Conservation (phyloP, 2,888 invertebrate genomes). For the Lepidocyrtinus sp. region DNA sequence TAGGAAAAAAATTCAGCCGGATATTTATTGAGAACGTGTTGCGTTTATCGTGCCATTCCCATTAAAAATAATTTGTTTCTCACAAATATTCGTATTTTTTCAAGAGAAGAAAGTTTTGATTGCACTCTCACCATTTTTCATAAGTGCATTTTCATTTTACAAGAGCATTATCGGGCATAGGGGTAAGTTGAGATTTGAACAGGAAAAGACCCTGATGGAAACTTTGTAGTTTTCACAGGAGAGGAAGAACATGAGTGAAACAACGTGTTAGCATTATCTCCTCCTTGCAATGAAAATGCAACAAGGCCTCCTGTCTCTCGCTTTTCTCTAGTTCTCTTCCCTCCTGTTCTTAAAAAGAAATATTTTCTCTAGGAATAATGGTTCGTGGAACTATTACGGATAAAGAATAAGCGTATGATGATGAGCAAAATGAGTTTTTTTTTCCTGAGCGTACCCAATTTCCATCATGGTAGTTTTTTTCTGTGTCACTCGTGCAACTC, state of each 20-base stretch:
- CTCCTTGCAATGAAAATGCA: not conserved
- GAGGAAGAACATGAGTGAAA: not conserved
- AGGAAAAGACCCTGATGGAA: too few relatives aligned
- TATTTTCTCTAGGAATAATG: constrained; percentile 10
- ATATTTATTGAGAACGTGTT: too few relatives aligned
- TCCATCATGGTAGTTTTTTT: too few relatives aligned
- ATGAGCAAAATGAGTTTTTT: not conserved
- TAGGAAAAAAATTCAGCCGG: too few relatives aligned
- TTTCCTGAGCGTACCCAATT: not conserved
- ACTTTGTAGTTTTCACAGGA: not conserved
- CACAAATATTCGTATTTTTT: too few relatives aligned
- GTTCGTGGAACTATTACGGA: not conserved
- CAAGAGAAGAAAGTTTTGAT: too few relatives aligned
- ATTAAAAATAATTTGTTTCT: too few relatives aligned
- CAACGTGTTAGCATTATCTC: constrained; percentile 11
- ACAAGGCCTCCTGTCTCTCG: constrained; percentile 4
- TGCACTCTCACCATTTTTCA: too few relatives aligned
- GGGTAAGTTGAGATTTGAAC: too few relatives aligned
- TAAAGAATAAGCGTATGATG: constrained; percentile 12
- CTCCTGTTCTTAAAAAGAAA: not conserved
- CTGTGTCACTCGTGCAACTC: constrained; percentile 32
- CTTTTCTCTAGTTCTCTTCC: not conserved
- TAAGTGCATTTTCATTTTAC: too few relatives aligned
- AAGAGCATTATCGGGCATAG: too few relatives aligned
- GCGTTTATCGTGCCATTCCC: too few relatives aligned